Evolutionary conservation across 1,140 invertebrate genomes (phyloP).

Genomic region (Aphaenogaster ashmeadi): DNA sequence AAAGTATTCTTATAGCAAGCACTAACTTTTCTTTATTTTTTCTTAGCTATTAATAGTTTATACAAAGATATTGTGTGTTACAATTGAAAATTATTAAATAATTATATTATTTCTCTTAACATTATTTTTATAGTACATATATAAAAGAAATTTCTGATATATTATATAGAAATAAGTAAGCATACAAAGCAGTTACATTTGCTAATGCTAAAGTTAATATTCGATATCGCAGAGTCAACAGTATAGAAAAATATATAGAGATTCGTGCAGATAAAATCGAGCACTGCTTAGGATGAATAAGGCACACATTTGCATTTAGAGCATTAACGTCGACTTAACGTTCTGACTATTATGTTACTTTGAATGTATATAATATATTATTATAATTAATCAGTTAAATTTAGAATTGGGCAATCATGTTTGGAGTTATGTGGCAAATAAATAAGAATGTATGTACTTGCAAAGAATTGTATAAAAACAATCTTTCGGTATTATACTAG

Average conservation of each 20-base stretch:
- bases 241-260: slow-evolving; percentile 3
- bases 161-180: neutral
- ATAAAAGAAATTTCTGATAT: neutral
- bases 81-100: neutral
- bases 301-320: neutral
- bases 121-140: neutral
- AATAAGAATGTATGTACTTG: neutral
- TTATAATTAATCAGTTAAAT: neutral
- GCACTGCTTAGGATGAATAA: neutral
- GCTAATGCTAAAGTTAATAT: slow-evolving; percentile 13
- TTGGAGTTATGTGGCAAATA: neutral
- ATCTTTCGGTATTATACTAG: neutral
- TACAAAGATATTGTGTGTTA: neutral
- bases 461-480: slow-evolving; percentile 8
- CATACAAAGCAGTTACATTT: neutral
- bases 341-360: neutral
- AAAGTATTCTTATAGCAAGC: neutral
- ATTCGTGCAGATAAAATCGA: slow-evolving; percentile 15
- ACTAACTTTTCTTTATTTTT: neutral
- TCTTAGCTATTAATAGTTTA: neutral
- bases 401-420: neutral
- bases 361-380: neutral
- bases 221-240: neutral
- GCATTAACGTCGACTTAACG: neutral
- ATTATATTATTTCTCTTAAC: neutral